These are phyloP conservation scores for Callipepla californica DNA, from an alignment of 2,113 vertebrate genomes.

Conservation along the genomic window DNA sequence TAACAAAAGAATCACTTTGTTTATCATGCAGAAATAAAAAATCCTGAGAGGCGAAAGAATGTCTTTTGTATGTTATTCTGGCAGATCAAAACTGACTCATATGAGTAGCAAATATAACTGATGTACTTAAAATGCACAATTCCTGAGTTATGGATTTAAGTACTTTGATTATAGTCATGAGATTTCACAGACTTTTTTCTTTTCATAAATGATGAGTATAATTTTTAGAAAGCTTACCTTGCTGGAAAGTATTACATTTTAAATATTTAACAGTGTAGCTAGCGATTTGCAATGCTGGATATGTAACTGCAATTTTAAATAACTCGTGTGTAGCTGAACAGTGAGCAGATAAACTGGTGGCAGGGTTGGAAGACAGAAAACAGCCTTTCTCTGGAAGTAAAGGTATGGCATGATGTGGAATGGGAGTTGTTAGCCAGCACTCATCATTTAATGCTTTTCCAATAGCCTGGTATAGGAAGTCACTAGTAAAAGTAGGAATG, in stretches of 20 bases:
- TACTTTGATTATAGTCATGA: background rate
- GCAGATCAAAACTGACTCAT: constrained; percentile 34
- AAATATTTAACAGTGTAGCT: background rate
- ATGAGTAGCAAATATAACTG: constrained; percentile 13
- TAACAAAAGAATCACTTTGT: constrained; percentile 59
- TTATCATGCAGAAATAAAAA: constrained; percentile 52
- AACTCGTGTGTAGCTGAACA: background rate
- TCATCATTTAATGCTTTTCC: background rate
- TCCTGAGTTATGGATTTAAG: background rate
- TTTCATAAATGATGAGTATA: background rate
- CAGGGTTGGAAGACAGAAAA: background rate
- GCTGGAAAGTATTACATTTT: background rate
- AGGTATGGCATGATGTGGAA: background rate
- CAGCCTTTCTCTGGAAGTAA: background rate
- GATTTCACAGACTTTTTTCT: background rate
- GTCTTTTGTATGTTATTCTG: constrained; percentile 22
- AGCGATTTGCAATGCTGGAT: background rate
- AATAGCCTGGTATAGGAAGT: background rate
- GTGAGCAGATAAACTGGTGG: background rate
- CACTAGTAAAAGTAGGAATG: background rate
- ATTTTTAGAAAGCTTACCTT: constrained; percentile 17
- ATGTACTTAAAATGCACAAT: constrained; percentile 3
- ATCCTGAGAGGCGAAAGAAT: constrained; percentile 4
- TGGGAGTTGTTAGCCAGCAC: background rate
- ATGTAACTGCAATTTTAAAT: background rate